Conservation (phyloP, 2,888 invertebrate species). For the Abrostola tripartita region DNA sequence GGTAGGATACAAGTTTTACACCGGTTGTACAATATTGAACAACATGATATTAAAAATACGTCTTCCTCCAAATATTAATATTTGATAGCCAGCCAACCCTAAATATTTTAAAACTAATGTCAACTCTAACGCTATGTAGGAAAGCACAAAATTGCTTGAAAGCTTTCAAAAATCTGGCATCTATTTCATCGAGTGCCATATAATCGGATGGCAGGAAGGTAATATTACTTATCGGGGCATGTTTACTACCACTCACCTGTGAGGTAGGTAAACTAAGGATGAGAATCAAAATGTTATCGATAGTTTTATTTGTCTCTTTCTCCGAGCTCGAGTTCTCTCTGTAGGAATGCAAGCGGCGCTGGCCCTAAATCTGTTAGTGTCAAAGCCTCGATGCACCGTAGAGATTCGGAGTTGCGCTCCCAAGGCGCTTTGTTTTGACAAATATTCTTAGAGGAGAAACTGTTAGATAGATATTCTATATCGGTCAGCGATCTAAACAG, state of each 20-base stretch:
- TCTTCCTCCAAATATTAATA: constrained; percentile 36
- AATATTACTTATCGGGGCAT: constrained; percentile 74
- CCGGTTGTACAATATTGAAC: constrained; percentile 10
- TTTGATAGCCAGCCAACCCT: constrained; percentile 26
- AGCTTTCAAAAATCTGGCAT: constrained; percentile 34
- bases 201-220: constrained; percentile 62
- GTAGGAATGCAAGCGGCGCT: constrained; percentile 4
- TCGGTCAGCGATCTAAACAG: no score
- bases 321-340: constrained; percentile 26
- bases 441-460: neutral
- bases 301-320: constrained; percentile 25
- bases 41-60: constrained; percentile 37
- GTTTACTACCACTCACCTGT: constrained; percentile 76
- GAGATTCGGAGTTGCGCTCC: constrained; percentile 23
- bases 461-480: no score
- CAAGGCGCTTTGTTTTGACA: neutral
- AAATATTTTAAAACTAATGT: constrained; percentile 3
- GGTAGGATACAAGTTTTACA: constrained; percentile 2
- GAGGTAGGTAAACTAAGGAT: constrained; percentile 56
- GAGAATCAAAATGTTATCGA: constrained; percentile 45
- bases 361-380: constrained; percentile 43
- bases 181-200: constrained; percentile 46
- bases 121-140: constrained; percentile 1
- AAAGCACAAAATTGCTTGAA: constrained; percentile 23
- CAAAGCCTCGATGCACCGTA: constrained; percentile 19